Conservation (phyloP, 2,888 invertebrate genomes). For the Hartigia nigra region DNA sequence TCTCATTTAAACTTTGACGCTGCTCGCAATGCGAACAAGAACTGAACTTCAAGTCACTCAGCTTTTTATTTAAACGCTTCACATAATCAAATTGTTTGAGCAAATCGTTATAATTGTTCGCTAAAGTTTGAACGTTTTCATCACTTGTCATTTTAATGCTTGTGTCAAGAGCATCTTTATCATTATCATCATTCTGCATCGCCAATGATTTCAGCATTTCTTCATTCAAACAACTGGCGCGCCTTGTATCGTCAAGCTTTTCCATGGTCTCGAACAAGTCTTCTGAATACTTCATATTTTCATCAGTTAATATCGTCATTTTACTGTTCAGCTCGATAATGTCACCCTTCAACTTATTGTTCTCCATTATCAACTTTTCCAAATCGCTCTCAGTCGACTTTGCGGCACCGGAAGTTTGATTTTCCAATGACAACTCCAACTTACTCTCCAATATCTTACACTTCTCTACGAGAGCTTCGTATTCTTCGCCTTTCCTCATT, state of each 20-base stretch:
- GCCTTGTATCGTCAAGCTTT: slow-evolving; percentile 17
- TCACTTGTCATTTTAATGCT: not conserved
- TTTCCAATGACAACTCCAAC: slow-evolving; percentile 23
- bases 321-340: slow-evolving; percentile 38
- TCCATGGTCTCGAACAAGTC: slow-evolving; percentile 29
- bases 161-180: not conserved
- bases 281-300: slow-evolving; percentile 38
- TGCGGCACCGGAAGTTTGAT: slow-evolving; percentile 1
- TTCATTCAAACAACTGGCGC: slow-evolving; percentile 19
- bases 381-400: slow-evolving; percentile 21
- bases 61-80: slow-evolving; percentile 44
- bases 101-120: slow-evolving; percentile 31
- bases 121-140: slow-evolving; percentile 22
- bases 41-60: slow-evolving; percentile 47
- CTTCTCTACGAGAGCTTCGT: slow-evolving; percentile 43
- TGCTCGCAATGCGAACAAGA: slow-evolving; percentile 49
- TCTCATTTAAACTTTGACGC: slow-evolving; percentile 46
- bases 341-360: slow-evolving; percentile 36
- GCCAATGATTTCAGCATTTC: slow-evolving; percentile 3
- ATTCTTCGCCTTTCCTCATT: slow-evolving; percentile 53
- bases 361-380: slow-evolving; percentile 23
- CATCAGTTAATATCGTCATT: slow-evolving; percentile 32
- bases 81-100: slow-evolving; percentile 41
- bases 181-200: not conserved
- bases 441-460: slow-evolving; percentile 37